Evolutionary conservation across 2,113 vertebrate genomes (phyloP).

Genomic region (Bolborhynchus lineola): DNA sequence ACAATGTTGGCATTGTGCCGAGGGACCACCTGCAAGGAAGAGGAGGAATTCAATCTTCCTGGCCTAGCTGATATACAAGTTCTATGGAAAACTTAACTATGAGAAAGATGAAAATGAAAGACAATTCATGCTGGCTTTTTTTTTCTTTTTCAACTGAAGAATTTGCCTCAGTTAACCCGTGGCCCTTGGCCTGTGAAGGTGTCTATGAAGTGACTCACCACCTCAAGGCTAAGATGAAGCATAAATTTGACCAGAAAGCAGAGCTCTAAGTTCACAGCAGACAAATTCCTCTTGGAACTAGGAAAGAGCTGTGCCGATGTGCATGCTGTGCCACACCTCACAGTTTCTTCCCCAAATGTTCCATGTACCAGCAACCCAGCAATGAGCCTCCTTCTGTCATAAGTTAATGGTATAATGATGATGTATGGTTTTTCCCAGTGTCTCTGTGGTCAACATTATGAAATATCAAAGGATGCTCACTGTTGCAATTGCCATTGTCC

Average conservation of each 20-base stretch:
- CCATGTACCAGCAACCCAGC: not conserved
- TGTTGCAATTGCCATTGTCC: not conserved
- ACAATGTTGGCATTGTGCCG: not conserved
- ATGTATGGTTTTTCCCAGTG: not conserved
- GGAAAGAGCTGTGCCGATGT: not conserved
- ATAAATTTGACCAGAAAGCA: not conserved
- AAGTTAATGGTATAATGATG: not conserved
- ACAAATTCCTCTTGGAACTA: not conserved
- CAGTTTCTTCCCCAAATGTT: rapidly evolving
- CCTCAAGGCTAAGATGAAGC: not conserved
- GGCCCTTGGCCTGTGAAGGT: not conserved
- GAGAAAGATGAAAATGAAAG: not conserved
- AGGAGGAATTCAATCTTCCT: not conserved
- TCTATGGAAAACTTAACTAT: not conserved
- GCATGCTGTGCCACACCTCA: not conserved
- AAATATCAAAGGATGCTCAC: not conserved
- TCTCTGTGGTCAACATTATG: not conserved
- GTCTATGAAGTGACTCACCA: not conserved
- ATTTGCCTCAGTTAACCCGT: not conserved
- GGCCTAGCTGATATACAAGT: not conserved
- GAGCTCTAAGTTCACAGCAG: not conserved
- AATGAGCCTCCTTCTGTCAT: not conserved
- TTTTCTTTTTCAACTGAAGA: not conserved
- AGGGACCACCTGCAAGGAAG: not conserved
- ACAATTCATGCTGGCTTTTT: not conserved